Conservation (phyloP, 2,888 invertebrate genomes). For the Cerastis leucographa region DNA sequence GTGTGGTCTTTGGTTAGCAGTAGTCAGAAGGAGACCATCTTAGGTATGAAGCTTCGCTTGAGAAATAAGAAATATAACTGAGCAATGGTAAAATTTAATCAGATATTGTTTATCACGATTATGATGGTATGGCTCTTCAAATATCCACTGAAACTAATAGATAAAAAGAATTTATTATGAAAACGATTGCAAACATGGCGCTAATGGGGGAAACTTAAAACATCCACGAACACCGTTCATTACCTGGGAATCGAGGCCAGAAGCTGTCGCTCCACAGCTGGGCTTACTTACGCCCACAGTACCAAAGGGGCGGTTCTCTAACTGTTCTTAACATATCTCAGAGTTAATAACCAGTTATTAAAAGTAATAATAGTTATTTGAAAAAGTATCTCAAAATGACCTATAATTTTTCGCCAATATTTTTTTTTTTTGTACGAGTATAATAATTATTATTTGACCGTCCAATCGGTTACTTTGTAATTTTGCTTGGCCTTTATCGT, state of each 20-base stretch:
- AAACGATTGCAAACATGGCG: not conserved
- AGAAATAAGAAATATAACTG: not conserved
- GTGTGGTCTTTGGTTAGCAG: constrained; percentile 2
- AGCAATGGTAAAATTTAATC: not conserved
- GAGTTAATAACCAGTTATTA: constrained; percentile 21
- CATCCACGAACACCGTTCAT: not conserved
- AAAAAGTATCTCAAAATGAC: not conserved
- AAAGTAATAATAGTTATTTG: constrained; percentile 23
- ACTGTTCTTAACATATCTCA: constrained; percentile 36
- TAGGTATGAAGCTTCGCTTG: not conserved
- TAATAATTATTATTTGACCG: not conserved
- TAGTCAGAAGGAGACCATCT: not conserved
- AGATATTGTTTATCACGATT: not conserved
- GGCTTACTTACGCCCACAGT: constrained; percentile 19
- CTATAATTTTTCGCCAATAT: not conserved
- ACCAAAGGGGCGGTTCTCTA: constrained; percentile 20
- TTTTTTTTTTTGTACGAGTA: not conserved
- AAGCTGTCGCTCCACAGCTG: constrained; percentile 16
- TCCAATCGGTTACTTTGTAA: constrained; percentile 16
- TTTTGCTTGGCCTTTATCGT: constrained; percentile 6
- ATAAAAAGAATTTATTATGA: not conserved
- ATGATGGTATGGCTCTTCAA: too few species aligned
- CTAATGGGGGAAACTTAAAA: not conserved
- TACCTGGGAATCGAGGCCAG: constrained; percentile 2
- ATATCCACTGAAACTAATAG: not conserved